Conservation (phyloP, 1,140 invertebrate genomes). For the Sitophilus oryzae region DNA sequence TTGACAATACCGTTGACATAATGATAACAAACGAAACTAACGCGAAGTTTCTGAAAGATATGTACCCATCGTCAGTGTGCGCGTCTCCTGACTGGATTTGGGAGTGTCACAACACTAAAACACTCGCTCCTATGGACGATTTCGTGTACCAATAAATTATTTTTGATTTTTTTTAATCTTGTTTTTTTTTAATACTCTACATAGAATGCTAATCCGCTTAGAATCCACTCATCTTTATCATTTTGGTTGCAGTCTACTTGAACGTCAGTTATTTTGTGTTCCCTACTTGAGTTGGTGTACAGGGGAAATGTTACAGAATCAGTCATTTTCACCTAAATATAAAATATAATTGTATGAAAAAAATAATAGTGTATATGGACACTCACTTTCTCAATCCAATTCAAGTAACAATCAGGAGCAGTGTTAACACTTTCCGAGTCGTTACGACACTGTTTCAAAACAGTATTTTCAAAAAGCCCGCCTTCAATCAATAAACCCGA, state of each 20-base stretch:
- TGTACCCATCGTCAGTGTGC: conserved; percentile 19
- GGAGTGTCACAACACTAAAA: conserved; percentile 35
- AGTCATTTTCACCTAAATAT: not conserved
- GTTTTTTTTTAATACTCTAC: too few relatives aligned
- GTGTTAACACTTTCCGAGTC: conserved; percentile 56
- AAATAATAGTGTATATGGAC: too few relatives aligned
- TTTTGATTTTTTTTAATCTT: not conserved
- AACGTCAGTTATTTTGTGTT: conserved; percentile 32
- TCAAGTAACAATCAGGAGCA: conserved; percentile 55
- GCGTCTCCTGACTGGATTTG: conserved; percentile 36
- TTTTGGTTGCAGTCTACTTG: conserved; percentile 34
- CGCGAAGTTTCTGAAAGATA: conserved; percentile 23
- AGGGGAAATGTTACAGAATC: conserved; percentile 33
- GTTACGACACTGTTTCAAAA: conserved; percentile 51
- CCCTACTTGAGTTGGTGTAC: conserved; percentile 34
- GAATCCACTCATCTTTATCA: conserved; percentile 36
- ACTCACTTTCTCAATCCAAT: conserved; percentile 59
- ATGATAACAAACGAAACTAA: conserved; percentile 29
- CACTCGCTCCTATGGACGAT: conserved; percentile 28
- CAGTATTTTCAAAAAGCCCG: conserved; percentile 57
- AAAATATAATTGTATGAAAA: too few relatives aligned
- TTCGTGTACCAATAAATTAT: conserved; percentile 18
- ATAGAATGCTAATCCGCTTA: conserved; percentile 25
- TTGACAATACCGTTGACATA: conserved; percentile 22
- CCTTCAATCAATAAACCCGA: conserved; percentile 62